phyloP scores from a whole-genome alignment of 2,113 vertebrate species.

The Pluvialis apricaria region DNA sequence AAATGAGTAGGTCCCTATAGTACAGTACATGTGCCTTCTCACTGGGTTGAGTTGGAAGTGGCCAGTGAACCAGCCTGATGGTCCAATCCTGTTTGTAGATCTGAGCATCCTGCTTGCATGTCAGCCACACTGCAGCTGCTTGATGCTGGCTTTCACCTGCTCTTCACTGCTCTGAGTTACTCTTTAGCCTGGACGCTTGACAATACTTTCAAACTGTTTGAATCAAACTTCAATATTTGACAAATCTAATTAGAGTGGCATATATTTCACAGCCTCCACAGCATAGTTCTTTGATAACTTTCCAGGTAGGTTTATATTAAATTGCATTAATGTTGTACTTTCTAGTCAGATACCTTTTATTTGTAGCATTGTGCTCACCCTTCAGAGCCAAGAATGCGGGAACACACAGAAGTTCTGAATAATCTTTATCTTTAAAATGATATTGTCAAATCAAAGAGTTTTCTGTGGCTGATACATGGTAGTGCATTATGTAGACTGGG shows the following conservation, averaged over 20 bases:
- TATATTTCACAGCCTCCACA: neutral
- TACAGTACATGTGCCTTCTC: neutral
- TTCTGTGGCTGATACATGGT: neutral
- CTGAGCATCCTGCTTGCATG: neutral
- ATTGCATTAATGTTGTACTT: neutral
- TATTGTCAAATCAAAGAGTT: neutral
- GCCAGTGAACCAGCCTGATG: neutral
- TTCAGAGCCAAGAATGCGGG: neutral
- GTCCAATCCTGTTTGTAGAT: neutral
- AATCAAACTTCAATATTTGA: neutral
- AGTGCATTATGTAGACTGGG: neutral
- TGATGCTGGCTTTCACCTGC: neutral
- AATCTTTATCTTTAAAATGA: neutral
- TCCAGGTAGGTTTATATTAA: neutral
- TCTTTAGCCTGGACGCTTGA: neutral
- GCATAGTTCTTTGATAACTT: neutral
- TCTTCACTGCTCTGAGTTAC: neutral
- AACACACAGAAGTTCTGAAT: neutral
- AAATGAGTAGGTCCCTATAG: neutral
- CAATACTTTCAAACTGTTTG: neutral
- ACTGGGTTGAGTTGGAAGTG: neutral
- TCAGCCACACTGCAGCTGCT: neutral
- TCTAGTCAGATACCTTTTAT: neutral
- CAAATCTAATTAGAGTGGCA: neutral
- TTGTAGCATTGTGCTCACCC: neutral